Conservation (phyloP, 1,140 invertebrate species). For the Trissolcus basalis region DNA sequence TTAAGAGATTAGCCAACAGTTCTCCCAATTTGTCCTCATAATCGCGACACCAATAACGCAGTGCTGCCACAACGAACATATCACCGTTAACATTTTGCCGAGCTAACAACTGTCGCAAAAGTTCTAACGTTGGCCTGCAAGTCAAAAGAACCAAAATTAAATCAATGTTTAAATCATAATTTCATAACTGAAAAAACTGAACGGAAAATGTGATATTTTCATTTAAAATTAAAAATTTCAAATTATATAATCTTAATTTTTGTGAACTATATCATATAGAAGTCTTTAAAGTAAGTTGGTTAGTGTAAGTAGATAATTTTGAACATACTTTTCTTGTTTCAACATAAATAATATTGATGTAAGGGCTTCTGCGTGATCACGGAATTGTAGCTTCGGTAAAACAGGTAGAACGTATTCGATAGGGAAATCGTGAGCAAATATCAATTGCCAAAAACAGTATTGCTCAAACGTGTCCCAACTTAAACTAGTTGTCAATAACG, state of each 20-base stretch:
- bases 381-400: constrained; percentile 91
- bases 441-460: constrained; percentile 96
- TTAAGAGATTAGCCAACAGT: constrained; percentile 85
- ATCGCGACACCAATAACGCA: constrained; percentile 95
- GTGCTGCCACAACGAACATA: constrained; percentile 89
- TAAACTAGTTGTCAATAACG: constrained; percentile 87
- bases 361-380: constrained; percentile 92
- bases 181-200: no score
- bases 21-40: constrained; percentile 93
- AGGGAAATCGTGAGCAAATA: constrained; percentile 93
- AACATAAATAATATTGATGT: constrained; percentile 93
- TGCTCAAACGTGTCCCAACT: constrained; percentile 98
- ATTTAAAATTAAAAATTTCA: no score
- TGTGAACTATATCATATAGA: no score
- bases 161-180: no score
- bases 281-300: no score
- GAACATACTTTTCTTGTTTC: constrained; percentile 89
- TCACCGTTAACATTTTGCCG: constrained; percentile 84
- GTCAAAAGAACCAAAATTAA: constrained; percentile 15
- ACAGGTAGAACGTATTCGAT: constrained; percentile 92
- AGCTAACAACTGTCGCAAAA: constrained; percentile 88
- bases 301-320: no score
- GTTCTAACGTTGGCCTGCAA: constrained; percentile 87
- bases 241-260: no score
- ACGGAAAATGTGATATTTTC: no score